Evolutionary conservation across 2,888 invertebrate genomes (phyloP).

Genomic region (Dicranocentrus wangi): DNA sequence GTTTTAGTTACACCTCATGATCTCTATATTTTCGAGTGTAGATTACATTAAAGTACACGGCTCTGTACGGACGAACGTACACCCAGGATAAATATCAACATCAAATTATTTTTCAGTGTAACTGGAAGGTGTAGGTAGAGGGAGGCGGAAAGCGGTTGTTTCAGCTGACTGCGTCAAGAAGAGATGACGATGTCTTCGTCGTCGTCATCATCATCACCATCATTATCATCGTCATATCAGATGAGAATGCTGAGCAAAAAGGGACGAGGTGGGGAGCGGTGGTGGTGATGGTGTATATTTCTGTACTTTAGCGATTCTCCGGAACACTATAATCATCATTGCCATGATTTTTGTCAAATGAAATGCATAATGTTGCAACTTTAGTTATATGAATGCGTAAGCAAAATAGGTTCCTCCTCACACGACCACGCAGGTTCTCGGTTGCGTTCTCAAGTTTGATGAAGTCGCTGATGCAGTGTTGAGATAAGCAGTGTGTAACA

Average conservation of each 20-base stretch:
- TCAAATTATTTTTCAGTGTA: not conserved
- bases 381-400: conserved; percentile 7
- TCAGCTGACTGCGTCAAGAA: conserved; percentile 14
- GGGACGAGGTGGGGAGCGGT: no score
- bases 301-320: not conserved
- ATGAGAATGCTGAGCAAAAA: no score
- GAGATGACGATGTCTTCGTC: not conserved
- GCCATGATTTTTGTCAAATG: not conserved
- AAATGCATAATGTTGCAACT: conserved; percentile 19
- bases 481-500: conserved; percentile 13
- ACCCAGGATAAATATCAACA: not conserved
- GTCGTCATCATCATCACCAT: not conserved
- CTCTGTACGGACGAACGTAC: no score
- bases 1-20: no score
- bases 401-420: conserved; percentile 7
- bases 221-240: not conserved
- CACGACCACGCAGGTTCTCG: no score
- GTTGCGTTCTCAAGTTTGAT: no score
- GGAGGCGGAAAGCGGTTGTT: conserved; percentile 11
- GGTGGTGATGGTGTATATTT: no score
- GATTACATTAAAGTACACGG: no score
- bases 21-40: no score
- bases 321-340: not conserved
- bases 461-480: no score
- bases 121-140: conserved; percentile 2